Evolutionary conservation across 2,113 vertebrate genomes (phyloP).

Genomic region (Ploceus nigricollis): DNA sequence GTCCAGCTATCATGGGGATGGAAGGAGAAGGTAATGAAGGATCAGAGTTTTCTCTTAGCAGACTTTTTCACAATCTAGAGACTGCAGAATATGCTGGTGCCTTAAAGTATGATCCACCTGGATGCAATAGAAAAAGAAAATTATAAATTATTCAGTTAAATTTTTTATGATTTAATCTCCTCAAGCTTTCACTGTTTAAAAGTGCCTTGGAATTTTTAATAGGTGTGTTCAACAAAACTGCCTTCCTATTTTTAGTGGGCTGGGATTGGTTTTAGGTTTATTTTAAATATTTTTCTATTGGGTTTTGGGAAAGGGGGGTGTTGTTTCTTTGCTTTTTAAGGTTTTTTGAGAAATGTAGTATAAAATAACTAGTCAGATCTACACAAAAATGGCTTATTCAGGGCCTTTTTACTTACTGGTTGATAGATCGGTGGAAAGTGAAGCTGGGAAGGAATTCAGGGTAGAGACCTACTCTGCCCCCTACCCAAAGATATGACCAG

Average conservation of each 20-base stretch:
- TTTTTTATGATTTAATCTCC: neutral
- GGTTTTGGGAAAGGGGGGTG: fast-evolving
- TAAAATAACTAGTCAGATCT: neutral
- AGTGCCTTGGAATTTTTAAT: neutral
- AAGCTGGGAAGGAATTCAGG: neutral
- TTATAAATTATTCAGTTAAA: neutral
- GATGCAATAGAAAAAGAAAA: neutral
- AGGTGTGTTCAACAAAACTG: neutral
- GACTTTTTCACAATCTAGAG: neutral
- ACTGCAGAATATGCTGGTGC: neutral
- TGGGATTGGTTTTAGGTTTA: neutral
- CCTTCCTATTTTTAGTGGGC: neutral
- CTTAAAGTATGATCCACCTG: neutral
- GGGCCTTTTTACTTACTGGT: neutral
- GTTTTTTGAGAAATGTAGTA: neutral
- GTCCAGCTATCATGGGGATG: neutral
- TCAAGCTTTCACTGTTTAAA: neutral
- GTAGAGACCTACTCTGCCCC: fast-evolving
- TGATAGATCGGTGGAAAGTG: neutral
- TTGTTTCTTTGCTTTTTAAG: neutral
- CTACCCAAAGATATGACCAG: neutral
- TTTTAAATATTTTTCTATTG: neutral
- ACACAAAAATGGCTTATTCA: neutral
- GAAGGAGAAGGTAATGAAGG: neutral
- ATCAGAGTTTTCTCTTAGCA: neutral